phyloP scores from a whole-genome alignment of 2,888 invertebrate species.

The Steromphala cineraria region DNA sequence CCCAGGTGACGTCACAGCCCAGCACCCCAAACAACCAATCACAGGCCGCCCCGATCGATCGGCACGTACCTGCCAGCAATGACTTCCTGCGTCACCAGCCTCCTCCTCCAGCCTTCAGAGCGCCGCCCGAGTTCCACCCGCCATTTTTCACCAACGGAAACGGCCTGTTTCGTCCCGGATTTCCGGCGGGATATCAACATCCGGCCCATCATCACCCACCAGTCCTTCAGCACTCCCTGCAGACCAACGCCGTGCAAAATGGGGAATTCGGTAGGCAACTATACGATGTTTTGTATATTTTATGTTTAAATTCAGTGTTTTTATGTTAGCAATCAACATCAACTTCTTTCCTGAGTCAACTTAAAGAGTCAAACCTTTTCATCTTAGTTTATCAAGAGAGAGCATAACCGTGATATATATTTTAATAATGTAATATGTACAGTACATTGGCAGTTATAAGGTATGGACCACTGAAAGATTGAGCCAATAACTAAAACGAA shows the following conservation, averaged over 20 bases:
- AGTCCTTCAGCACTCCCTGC: constrained; percentile 63
- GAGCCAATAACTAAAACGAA: too few relatives aligned
- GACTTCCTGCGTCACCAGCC: constrained; percentile 68
- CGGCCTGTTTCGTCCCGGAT: constrained; percentile 73
- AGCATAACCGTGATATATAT: too few relatives aligned
- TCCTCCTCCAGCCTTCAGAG: constrained; percentile 65
- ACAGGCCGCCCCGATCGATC: constrained; percentile 25
- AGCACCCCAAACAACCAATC: constrained; percentile 33
- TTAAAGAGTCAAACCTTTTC: too few relatives aligned
- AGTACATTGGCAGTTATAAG: too few relatives aligned
- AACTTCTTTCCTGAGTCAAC: too few relatives aligned
- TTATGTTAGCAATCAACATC: too few relatives aligned
- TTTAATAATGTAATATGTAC: too few relatives aligned
- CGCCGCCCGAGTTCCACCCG: constrained; percentile 70
- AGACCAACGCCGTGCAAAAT: constrained; percentile 64
- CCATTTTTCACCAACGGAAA: constrained; percentile 73
- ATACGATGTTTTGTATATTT: neutral
- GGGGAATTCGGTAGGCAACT: constrained; percentile 56
- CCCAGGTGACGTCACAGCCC: constrained; percentile 33
- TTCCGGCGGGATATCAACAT: constrained; percentile 66
- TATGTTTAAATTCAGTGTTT: too few relatives aligned
- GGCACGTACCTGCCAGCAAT: constrained; percentile 41
- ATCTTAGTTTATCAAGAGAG: too few relatives aligned
- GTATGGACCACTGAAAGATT: too few relatives aligned
- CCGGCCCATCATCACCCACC: constrained; percentile 71